phyloP scores from a whole-genome alignment of 1,140 invertebrate genomes.

The Leptinotarsa lineolata region DNA sequence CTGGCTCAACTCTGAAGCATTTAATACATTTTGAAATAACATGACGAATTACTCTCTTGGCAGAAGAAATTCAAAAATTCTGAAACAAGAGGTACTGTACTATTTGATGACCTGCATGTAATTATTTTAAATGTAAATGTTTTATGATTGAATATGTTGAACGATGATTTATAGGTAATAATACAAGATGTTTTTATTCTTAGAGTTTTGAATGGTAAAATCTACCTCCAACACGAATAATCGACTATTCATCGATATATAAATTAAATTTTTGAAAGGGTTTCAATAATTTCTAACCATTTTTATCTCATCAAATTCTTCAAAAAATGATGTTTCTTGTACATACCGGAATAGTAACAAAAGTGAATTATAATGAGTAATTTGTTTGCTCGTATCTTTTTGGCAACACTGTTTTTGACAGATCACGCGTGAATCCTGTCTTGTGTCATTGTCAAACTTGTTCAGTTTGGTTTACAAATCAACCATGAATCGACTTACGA shows the following conservation, averaged over 20 bases:
- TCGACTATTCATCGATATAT: background rate
- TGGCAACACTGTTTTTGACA: no score
- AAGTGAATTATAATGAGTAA: background rate
- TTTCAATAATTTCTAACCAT: background rate
- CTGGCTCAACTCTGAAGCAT: background rate
- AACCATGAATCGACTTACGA: no score
- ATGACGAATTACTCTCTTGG: background rate
- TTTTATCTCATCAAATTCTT: background rate
- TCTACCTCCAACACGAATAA: background rate
- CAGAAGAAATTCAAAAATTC: background rate
- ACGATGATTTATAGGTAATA: background rate
- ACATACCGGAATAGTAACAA: background rate
- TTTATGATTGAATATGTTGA: background rate
- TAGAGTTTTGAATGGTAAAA: background rate
- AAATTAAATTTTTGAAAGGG: background rate
- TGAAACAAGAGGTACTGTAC: background rate
- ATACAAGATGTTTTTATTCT: background rate
- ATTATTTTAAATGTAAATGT: background rate
- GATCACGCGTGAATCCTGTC: no score
- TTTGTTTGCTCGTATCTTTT: no score
- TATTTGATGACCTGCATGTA: background rate
- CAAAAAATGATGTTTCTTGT: background rate
- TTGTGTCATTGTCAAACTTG: no score
- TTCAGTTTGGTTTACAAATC: no score
- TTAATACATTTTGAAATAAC: background rate